Conservation (phyloP, 2,113 vertebrate genomes). For the Ptilonorhynchus violaceus region DNA sequence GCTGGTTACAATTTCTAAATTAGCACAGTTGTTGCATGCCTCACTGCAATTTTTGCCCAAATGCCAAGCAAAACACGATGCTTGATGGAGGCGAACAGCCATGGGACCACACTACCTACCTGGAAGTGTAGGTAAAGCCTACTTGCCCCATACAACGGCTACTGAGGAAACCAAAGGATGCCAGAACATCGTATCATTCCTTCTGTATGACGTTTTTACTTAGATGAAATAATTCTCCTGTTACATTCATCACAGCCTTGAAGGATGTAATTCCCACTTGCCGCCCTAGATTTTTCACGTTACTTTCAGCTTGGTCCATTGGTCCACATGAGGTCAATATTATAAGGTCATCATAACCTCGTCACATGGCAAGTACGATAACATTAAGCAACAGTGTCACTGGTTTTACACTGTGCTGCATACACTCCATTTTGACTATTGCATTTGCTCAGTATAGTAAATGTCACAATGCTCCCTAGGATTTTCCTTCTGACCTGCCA, state of each 20-base stretch:
- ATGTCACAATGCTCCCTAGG: background rate
- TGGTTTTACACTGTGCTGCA: background rate
- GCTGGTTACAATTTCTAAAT: constrained; percentile 19
- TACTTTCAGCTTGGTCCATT: background rate
- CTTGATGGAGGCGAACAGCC: background rate
- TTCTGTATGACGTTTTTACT: background rate
- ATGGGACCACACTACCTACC: background rate
- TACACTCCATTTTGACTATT: background rate
- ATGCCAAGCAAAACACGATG: background rate
- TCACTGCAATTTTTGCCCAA: background rate
- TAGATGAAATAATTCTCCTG: background rate
- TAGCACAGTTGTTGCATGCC: background rate
- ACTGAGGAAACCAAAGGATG: background rate
- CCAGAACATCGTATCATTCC: background rate
- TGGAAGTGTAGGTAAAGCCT: background rate
- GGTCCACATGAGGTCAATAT: background rate
- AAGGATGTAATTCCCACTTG: background rate
- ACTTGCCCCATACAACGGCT: background rate
- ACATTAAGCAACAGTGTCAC: background rate
- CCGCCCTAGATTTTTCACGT: background rate
- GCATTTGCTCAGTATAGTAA: background rate
- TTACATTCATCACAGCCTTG: background rate
- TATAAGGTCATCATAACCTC: background rate
- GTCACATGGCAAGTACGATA: background rate
- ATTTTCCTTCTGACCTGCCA: constrained; percentile 61